Percentiles rank a stretch among this genome's conserved stretches.
phyloP scores from a whole-genome alignment of 2,797 vertebrate species.

The Novumbra hubbsi region DNA sequence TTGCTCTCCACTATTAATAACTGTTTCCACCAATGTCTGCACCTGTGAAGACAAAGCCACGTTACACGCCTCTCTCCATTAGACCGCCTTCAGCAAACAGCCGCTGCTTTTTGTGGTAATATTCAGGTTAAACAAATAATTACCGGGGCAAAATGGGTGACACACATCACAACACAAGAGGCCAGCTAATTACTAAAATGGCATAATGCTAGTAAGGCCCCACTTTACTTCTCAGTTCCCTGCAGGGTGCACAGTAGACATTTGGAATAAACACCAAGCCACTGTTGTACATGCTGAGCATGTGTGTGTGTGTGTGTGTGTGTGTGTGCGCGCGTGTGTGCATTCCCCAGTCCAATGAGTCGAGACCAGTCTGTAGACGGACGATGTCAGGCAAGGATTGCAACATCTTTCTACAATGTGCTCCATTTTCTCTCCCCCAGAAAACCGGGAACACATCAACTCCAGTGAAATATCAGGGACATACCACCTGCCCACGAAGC shows the following conservation, averaged over 20 bases:
- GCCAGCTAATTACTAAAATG: neutral
- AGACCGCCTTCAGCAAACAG: neutral
- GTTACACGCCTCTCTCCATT: neutral
- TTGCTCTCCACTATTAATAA: constrained; percentile 39
- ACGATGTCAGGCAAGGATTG: neutral
- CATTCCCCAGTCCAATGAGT: neutral
- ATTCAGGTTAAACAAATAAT: neutral
- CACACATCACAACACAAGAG: neutral
- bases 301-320: neutral
- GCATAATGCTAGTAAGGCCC: neutral
- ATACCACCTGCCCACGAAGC: constrained; percentile 24
- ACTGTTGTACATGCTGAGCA: neutral
- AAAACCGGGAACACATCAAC: constrained; percentile 7
- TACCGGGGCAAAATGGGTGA: neutral
- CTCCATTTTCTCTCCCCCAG: constrained; percentile 19
- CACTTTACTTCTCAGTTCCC: constrained; percentile 8
- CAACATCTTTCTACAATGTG: constrained; percentile 8
- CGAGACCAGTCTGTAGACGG: neutral
- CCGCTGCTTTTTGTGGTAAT: neutral
- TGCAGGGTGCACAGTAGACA: too few species aligned
- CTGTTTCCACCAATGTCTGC: constrained; percentile 17
- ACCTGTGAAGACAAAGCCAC: constrained; percentile 17
- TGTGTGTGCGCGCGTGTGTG: constrained; percentile 1
- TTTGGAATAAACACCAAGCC: neutral
- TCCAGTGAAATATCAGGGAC: constrained; percentile 25